Percentiles rank a stretch among this genome's conserved stretches.
phyloP scores from a whole-genome alignment of 2,113 vertebrate genomes.

The Hypomesus transpacificus region DNA sequence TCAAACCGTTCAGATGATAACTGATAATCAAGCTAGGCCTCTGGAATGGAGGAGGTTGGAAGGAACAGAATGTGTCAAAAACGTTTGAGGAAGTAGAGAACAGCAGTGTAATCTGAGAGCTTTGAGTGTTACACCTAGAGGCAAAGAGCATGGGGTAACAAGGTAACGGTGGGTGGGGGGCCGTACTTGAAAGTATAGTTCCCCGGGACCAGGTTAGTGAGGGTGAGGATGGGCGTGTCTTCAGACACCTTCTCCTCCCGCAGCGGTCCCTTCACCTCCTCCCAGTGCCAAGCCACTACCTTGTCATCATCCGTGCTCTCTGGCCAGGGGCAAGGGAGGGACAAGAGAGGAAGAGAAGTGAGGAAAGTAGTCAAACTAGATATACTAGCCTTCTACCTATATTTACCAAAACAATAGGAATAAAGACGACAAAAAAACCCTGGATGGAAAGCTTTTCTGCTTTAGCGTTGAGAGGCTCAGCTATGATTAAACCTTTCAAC shows the following conservation, averaged over 20 bases:
- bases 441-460: too few relatives aligned
- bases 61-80: too few relatives aligned
- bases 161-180: not conserved
- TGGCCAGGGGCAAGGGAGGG: slow-evolving; percentile 46
- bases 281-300: slow-evolving; percentile 92
- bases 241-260: slow-evolving; percentile 91
- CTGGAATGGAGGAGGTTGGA: too few relatives aligned
- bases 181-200: slow-evolving; percentile 94
- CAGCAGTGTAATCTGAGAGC: not conserved
- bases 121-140: not conserved
- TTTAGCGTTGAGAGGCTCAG: too few relatives aligned
- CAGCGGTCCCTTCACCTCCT: slow-evolving; percentile 92
- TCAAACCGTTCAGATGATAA: too few relatives aligned
- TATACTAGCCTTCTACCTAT: not conserved
- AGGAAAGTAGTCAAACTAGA: too few relatives aligned
- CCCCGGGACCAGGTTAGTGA: slow-evolving; percentile 89
- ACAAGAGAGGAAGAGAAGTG: not conserved
- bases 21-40: too few relatives aligned
- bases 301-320: slow-evolving; percentile 96
- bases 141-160: not conserved
- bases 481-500: too few relatives aligned
- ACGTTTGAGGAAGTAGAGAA: too few relatives aligned
- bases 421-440: too few relatives aligned
- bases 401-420: too few relatives aligned
- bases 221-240: slow-evolving; percentile 81